These are phyloP conservation scores for Orientallactaga bullata DNA, from an alignment of 2,113 vertebrate species.

Conservation along the genomic window DNA sequence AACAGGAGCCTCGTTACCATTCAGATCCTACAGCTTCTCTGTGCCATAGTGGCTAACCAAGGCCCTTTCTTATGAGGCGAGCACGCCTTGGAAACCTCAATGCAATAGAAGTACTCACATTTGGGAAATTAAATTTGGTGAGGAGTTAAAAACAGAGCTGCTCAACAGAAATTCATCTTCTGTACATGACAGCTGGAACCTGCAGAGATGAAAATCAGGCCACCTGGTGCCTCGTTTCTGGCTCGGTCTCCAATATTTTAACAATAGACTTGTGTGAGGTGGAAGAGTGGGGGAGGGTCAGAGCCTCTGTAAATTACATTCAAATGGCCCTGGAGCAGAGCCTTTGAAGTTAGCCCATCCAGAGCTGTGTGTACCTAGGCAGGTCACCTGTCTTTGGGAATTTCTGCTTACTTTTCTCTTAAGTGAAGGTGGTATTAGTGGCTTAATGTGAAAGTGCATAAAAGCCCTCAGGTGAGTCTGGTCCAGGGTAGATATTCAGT, in stretches of 20 bases:
- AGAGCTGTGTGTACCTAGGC: background rate
- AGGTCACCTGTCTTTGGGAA: background rate
- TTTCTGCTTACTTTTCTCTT: background rate
- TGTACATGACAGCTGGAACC: constrained; percentile 48
- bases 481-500: rapidly evolving
- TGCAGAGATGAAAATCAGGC: constrained; percentile 21
- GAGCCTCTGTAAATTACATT: background rate
- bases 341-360: background rate
- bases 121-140: constrained; percentile 81
- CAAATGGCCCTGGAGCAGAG: background rate
- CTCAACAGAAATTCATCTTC: constrained; percentile 75
- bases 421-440: no score
- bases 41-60: constrained; percentile 74
- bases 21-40: constrained; percentile 65
- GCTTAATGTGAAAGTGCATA: background rate
- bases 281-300: rapidly evolving
- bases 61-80: constrained; percentile 75
- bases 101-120: constrained; percentile 80
- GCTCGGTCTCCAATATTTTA: background rate
- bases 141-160: constrained; percentile 79
- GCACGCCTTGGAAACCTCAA: constrained; percentile 79
- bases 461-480: background rate
- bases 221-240: rapidly evolving
- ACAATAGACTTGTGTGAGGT: background rate
- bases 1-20: constrained; percentile 77